Evolutionary conservation across 2,888 invertebrate genomes (phyloP), one percentile per base, ranked within the genome.

Genomic region (Thalpophila matura): DNA sequence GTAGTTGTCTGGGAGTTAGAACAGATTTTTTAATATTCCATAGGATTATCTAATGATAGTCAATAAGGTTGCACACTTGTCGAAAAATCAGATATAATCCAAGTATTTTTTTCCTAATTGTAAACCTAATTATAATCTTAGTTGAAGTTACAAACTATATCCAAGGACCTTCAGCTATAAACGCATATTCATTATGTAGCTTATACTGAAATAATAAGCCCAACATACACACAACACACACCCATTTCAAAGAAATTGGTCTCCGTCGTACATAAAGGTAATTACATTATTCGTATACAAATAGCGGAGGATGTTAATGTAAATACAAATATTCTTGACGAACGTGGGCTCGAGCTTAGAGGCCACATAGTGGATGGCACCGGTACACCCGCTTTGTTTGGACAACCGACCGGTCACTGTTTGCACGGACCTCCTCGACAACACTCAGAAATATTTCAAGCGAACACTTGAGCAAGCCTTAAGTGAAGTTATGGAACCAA

Each of bases 351-450:
- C 66, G 74, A 77, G 80, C 75, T 83, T 86, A 83, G 87, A 90
- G 90, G 90, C 80, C 80, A 74, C 68, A 73, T 81, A 65, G 70
- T 69, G 79, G 83, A 80, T 76, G 75, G 73, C 71, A 88, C 82
- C 85, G 83, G 84, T 83, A 80, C 77, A 81, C 82, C 73, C 86
- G 87, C 86, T 84, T 79, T 94, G 89, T 94, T 93, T 94, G 89
- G 81, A 86, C 87, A 92, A 88, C 86, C 87, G 86, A 93, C 93
- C 93, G 94, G 93, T 94, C 94, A 88, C 86, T 95, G 87, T 95
- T 95, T 94, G 89, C 88, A 85, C 84, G 85, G 85, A 89, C 87
- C 89, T 90, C 87, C 88, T 91, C 89, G 83, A 92, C 88, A 90
- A 86, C 89, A 90, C 92, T 92, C 86, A 81, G 91, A 92, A 89